Base-by-base conservation (phyloP, 1,140 invertebrate species). In the Panagrolaimus sp. region DNA sequence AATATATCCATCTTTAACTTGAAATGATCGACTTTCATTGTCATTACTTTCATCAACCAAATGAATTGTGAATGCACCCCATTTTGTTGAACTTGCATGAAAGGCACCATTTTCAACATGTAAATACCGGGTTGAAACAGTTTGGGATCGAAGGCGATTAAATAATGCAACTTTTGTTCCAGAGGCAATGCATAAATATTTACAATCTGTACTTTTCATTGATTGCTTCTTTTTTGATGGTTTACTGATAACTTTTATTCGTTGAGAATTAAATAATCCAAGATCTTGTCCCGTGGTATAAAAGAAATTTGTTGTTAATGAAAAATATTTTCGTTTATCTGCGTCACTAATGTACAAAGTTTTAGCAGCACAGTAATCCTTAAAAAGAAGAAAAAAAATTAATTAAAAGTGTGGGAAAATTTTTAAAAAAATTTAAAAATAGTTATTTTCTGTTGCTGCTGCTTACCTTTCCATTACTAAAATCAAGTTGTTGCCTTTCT, bases 291-390 rank as follows among this genome's bases (percentile, higher is more conserved):
- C 6, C 14, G 21, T 58, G 12, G 15, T 93, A 84, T 96, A 98
- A 81, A 98, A 98, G 93, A 98, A 96, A 85, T 97, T 97, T 12
- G 98, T 93, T 44, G 92, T 91, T 2, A 98, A 87, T 92, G 97
- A 96, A 84, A 99, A 99, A 86, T 98, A 96, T 86, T 99, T 99
- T 68, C 96, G 86, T 83, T 99, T 99, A 84, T 99, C 96, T 55
- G 94, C 95, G 85, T 99, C 96, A 43, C 94, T 97, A 83, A 99
- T 99, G 87, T 93, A 98, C 52, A 99, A 86, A 5, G 96, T 98
- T 85, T 99, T 99, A 21, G 96, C 96, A 1, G 96, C 95, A 88
- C 95, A 98, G 85, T 98, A 99, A 84, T 96, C 92, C 87, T 97
- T 90, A 43, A 79, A 83, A 17, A 65, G 1, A 15, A 47, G 15